Evolutionary conservation across 2,888 invertebrate species (phyloP), one percentile per base, ranked within the genome.

Genomic region (Deilephila elpenor): DNA sequence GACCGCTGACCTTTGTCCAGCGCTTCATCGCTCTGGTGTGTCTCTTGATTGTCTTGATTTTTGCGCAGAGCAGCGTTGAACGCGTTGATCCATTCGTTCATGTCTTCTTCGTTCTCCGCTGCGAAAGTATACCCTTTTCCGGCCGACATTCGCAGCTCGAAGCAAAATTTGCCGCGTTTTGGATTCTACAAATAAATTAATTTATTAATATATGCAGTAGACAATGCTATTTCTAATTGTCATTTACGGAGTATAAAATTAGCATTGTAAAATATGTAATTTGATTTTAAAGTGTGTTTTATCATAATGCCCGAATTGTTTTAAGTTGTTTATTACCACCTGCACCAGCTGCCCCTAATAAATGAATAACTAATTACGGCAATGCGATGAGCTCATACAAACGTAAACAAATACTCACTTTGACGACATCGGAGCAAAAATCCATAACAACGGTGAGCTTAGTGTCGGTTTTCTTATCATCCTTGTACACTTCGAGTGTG

Each of bases 361-460:
- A 14, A 14, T 44, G 44, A 44, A 44, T 44, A 44, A 44, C 11
- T 60, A 60, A 4, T 29, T 60, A 60, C 4, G 29, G 44, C 3
- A 3, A 14, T 44, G 44, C 44, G 44, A 44, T 44, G 14, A 44
- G 44, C 11, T 44, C 14, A 44, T 14, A 44, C 25, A 60, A 60
- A 44, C 62, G 70, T 72, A 56, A 77, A 76, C 70, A 67, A 72
- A 71, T 88, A 70, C 91, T 89, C 91, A 97, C 97, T 95, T 97
- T 96, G 74, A 97, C 96, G 82, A 98, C 98, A 89, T 98, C 98
- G 2, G 97, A 97, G 87, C 98, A 98, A 93, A 98, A 98, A 89
- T 99, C 98, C 97, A 99, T 97, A 79, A 98, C 98, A 87, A 99
- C 97, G 56, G 98, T 97, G 79, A 98, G 97, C 93, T 98, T 98